A percentile compares a stretch with the other conserved stretches of the same genome.
phyloP scores from a whole-genome alignment of 2,113 vertebrate species.

The Seriola quinqueradiata region DNA sequence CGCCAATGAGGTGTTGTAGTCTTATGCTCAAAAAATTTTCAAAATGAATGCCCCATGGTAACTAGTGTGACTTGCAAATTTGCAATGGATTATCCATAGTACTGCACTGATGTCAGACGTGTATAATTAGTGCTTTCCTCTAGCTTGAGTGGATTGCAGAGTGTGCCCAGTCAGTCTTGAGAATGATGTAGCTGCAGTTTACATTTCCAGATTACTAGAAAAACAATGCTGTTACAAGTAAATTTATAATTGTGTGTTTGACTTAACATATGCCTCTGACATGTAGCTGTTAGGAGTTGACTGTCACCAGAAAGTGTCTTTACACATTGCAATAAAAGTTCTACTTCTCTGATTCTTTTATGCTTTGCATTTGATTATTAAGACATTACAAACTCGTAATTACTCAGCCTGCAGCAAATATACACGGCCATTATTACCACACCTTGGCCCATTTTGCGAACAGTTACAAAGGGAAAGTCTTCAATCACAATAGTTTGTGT shows the following conservation, averaged over 20 bases:
- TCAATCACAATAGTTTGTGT: background rate
- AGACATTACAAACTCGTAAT: background rate
- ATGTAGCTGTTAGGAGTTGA: conserved; percentile 35
- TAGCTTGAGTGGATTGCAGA: conserved; percentile 25
- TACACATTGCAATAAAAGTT: conserved; percentile 60
- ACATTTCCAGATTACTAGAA: conserved; percentile 17
- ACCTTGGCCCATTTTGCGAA: conserved; percentile 11
- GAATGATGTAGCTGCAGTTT: conserved; percentile 28
- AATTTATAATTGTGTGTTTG: conserved; percentile 10
- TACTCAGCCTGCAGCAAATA: background rate
- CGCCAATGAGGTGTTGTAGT: conserved; percentile 3
- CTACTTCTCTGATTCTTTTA: background rate
- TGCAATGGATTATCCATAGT: background rate
- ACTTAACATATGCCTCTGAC: conserved; percentile 17
- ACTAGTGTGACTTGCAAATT: background rate
- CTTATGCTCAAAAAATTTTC: background rate
- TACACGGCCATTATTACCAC: background rate
- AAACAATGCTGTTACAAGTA: conserved; percentile 15
- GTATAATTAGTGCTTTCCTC: conserved; percentile 3
- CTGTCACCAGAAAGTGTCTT: conserved; percentile 67
- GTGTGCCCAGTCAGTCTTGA: conserved; percentile 5
- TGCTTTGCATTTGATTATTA: background rate
- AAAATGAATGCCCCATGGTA: background rate
- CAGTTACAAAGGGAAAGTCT: background rate
- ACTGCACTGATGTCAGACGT: conserved; percentile 14